Conservation (phyloP, 1,140 invertebrate species). For the Lamellibrachia luymesi region DNA sequence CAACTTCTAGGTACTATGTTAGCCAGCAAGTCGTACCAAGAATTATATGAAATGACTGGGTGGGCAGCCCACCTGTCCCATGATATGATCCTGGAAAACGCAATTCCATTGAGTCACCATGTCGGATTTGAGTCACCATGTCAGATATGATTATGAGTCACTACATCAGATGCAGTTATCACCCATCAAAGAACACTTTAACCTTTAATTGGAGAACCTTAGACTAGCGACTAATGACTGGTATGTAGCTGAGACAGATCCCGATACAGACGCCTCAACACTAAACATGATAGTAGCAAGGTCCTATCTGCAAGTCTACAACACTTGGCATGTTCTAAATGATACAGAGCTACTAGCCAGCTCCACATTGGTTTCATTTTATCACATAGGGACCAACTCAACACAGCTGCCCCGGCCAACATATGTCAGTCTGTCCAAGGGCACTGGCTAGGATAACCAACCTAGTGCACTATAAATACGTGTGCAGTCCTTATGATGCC, state of each 20-base stretch:
- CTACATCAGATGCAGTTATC: not conserved
- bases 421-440: not conserved
- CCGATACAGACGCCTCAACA: not conserved
- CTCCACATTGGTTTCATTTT: not conserved
- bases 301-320: not conserved
- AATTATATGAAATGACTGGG: not conserved
- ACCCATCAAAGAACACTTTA: not conserved
- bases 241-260: not conserved
- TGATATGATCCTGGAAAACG: not conserved
- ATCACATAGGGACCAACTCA: not conserved
- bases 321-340: not conserved
- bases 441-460: not conserved
- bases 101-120: not conserved
- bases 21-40: not conserved
- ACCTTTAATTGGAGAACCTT: not conserved
- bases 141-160: not conserved
- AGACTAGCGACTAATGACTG: not conserved
- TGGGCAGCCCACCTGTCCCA: not conserved
- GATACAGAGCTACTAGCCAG: not conserved
- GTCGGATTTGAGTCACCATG: not conserved
- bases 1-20: not conserved
- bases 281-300: constrained; percentile 1
- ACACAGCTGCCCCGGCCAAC: not conserved
- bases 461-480: not conserved
- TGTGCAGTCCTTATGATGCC: not conserved